Evolutionary conservation across 2,888 invertebrate genomes (phyloP).

Genomic region (Nomada goodeniana): DNA sequence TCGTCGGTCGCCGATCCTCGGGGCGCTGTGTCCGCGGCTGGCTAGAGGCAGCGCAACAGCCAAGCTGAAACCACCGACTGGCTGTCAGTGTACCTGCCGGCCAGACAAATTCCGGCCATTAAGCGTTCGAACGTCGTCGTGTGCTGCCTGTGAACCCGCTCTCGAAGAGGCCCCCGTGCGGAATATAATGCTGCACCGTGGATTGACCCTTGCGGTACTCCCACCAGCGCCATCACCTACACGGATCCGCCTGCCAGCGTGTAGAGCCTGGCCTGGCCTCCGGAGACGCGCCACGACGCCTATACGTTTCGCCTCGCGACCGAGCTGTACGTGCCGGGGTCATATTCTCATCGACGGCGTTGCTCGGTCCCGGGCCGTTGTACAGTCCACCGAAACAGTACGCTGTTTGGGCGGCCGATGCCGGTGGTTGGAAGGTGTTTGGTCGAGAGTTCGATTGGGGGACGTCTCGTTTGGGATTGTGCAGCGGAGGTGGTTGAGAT

Average conservation of each 20-base stretch:
- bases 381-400: slow-evolving; percentile 63
- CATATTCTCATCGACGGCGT: slow-evolving; percentile 81
- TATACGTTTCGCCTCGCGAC: slow-evolving; percentile 64
- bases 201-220: slow-evolving; percentile 84
- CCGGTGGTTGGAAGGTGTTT: too few relatives aligned
- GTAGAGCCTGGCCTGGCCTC: slow-evolving; percentile 16
- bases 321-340: slow-evolving; percentile 76
- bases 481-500: too few relatives aligned
- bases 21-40: slow-evolving; percentile 11
- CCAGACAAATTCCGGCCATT: slow-evolving; percentile 79
- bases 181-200: slow-evolving; percentile 81
- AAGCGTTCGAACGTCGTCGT: slow-evolving; percentile 75
- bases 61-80: slow-evolving; percentile 54
- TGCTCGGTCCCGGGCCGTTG: slow-evolving; percentile 58
- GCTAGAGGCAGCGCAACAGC: slow-evolving; percentile 48
- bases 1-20: slow-evolving; percentile 7
- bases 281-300: slow-evolving; percentile 64
- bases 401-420: slow-evolving; percentile 14
- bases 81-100: slow-evolving; percentile 74
- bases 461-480: too few relatives aligned
- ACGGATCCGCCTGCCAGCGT: not conserved
- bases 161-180: slow-evolving; percentile 60
- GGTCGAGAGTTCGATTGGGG: not conserved
- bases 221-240: slow-evolving; percentile 76
- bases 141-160: slow-evolving; percentile 67